Conservation (phyloP, 2,797 vertebrate species). For the Oreonectes daqikongensis region DNA sequence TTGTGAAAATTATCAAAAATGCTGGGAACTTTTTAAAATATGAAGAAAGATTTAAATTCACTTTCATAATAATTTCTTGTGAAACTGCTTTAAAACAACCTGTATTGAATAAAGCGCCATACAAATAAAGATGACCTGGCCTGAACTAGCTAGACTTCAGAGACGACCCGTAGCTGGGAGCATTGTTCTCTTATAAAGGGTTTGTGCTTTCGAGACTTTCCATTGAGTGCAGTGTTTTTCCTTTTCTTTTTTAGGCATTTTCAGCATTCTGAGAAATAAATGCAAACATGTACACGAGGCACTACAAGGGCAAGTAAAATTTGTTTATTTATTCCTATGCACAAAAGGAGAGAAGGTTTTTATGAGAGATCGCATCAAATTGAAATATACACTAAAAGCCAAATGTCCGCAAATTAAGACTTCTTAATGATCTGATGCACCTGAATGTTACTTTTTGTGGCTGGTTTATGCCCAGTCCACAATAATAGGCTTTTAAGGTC, state of each 20-base stretch:
- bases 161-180: not conserved
- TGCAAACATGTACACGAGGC: slow-evolving; percentile 83
- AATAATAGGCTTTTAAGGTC: not conserved
- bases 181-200: not conserved
- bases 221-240: slow-evolving; percentile 1
- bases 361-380: no score
- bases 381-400: not conserved
- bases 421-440: no score
- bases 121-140: not conserved
- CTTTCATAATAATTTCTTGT: no score
- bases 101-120: no score
- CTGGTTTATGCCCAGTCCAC: no score
- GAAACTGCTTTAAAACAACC: no score
- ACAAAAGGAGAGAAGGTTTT: not conserved
- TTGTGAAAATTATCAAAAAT: no score
- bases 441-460: not conserved
- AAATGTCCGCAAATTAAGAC: not conserved
- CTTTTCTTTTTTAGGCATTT: slow-evolving; percentile 78
- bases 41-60: no score
- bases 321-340: slow-evolving; percentile 12
- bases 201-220: not conserved
- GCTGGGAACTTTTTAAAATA: no score
- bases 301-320: slow-evolving; percentile 83
- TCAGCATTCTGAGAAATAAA: slow-evolving; percentile 83
- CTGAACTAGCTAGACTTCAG: slow-evolving; percentile 50